These are phyloP conservation scores for Ptilonorhynchus violaceus DNA, from an alignment of 2,113 vertebrate genomes.

Conservation along the genomic window DNA sequence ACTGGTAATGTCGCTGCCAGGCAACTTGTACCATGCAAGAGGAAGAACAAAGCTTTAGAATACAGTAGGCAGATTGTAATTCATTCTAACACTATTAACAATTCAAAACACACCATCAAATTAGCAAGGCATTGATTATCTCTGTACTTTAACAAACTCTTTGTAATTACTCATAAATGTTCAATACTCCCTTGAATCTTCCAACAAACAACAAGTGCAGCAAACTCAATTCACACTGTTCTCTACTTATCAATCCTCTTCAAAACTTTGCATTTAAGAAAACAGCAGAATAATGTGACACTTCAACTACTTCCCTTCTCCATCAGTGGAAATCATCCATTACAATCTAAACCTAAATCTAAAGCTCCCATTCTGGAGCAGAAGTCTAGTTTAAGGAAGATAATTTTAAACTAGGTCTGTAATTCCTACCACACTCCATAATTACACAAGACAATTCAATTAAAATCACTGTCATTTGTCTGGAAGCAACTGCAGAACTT, in stretches of 20 bases:
- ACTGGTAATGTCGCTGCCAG: constrained; percentile 95
- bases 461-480: constrained; percentile 47
- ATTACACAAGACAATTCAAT: constrained; percentile 28
- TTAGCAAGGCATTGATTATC: background rate
- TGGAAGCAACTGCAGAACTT: constrained; percentile 39
- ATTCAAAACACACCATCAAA: constrained; percentile 30
- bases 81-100: background rate
- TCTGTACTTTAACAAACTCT: background rate
- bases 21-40: constrained; percentile 78
- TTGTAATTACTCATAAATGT: background rate
- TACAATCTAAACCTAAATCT: background rate
- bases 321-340: background rate
- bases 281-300: background rate
- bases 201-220: background rate
- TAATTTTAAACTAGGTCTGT: background rate
- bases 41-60: constrained; percentile 28
- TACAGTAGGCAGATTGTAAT: background rate
- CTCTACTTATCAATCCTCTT: background rate
- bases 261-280: background rate
- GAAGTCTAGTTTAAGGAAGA: background rate
- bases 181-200: background rate
- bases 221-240: background rate
- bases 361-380: background rate
- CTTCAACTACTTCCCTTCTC: background rate
- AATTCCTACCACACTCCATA: constrained; percentile 14